These are phyloP conservation scores for Amorpha juglandis DNA, from an alignment of 2,888 invertebrate genomes.

Conservation along the genomic window DNA sequence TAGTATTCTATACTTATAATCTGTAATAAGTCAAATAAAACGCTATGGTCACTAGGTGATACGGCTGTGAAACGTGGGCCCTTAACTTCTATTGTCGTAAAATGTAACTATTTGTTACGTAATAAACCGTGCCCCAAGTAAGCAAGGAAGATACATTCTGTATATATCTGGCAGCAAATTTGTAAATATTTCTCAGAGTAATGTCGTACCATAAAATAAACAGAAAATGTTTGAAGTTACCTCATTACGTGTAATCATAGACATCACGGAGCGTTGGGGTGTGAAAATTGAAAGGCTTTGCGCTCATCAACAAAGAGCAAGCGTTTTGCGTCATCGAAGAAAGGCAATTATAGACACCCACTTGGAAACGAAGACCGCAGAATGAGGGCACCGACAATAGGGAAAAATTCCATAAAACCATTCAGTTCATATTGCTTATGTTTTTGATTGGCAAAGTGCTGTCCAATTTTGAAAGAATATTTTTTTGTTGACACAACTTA, in stretches of 20 bases:
- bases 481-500: background rate
- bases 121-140: no score
- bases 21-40: no score
- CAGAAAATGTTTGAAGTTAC: background rate
- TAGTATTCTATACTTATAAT: no score
- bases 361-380: constrained; percentile 27
- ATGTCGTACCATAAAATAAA: background rate
- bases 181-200: background rate
- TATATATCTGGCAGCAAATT: background rate
- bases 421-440: background rate
- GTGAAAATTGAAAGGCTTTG: constrained; percentile 22
- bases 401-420: constrained; percentile 24
- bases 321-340: constrained; percentile 25
- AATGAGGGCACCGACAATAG: constrained; percentile 14
- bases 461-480: background rate
- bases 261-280: constrained; percentile 3
- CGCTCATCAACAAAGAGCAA: constrained; percentile 18
- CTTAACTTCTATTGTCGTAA: no score
- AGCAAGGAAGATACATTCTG: background rate
- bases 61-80: no score
- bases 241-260: constrained; percentile 12
- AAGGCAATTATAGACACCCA: constrained; percentile 29
- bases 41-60: no score
- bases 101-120: no score
- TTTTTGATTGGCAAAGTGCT: background rate